Evolutionary conservation across 2,797 vertebrate species (phyloP).

Genomic region (Acrocephalus scirpaceus): DNA sequence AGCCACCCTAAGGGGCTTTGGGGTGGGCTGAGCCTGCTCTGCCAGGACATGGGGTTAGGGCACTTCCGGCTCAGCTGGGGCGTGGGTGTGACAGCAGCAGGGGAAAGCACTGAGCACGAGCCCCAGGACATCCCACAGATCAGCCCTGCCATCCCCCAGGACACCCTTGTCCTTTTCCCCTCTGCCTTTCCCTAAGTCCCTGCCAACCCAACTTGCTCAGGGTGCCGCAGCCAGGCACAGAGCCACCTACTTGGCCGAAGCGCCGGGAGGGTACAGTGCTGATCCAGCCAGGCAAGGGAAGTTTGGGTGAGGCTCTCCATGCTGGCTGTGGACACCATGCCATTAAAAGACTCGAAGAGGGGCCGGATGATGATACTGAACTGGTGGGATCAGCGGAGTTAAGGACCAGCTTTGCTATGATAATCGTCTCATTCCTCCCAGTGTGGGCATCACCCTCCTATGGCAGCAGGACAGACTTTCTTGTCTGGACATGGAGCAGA

Average conservation of each 20-base stretch:
- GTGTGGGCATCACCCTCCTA: background rate
- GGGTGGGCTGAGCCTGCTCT: background rate
- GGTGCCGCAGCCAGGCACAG: background rate
- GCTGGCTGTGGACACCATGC: slow-evolving; percentile 94
- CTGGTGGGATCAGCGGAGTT: slow-evolving; percentile 76
- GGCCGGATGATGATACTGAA: slow-evolving; percentile 96
- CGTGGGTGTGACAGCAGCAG: rapidly evolving
- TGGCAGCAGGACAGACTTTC: background rate
- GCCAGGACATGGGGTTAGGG: rapidly evolving
- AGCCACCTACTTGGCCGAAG: slow-evolving; percentile 90
- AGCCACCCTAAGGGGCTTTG: background rate
- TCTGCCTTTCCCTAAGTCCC: background rate
- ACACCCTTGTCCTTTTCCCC: rapidly evolving
- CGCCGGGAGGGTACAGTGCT: slow-evolving; percentile 91
- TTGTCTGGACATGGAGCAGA: background rate
- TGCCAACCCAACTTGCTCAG: background rate
- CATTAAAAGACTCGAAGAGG: slow-evolving; percentile 95
- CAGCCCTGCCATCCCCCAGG: background rate
- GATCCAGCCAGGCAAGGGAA: slow-evolving; percentile 93
- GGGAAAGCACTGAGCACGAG: rapidly evolving
- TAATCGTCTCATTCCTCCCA: background rate
- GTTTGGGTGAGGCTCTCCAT: slow-evolving; percentile 90
- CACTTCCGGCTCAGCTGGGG: background rate
- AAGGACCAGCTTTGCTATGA: slow-evolving; percentile 70
- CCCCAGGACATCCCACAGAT: rapidly evolving